Evolutionary conservation across 2,888 invertebrate species (phyloP), one percentile per base, ranked within the genome.

Genomic region (Microchrysa polita): DNA sequence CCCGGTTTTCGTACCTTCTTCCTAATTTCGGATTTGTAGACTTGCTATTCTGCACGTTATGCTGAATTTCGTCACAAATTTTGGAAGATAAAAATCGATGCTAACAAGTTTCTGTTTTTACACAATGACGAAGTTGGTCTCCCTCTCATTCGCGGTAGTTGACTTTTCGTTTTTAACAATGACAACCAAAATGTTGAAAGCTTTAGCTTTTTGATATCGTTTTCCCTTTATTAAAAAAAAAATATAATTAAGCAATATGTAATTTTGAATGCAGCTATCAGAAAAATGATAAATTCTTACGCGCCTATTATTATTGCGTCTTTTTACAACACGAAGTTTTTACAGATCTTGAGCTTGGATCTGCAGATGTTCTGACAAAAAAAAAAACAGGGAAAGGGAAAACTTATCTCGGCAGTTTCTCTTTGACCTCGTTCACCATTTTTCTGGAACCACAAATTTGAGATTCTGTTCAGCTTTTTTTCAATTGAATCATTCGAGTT

Each of bases 61-160:
- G 34, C 16, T 48, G 48, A 65, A 20, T 65, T 48, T 44, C 20
- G 1, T 65, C 48, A 20, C 14, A 44, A 44, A 22, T 65, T 65
- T 48, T 65, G 48, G 16, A 22, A 57, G 69, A 55, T 55, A 69
- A 69, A n/a, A 69, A 69, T 69, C 69, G 55, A 69, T 69, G 69
- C 22, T 40, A 57, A 69, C 40, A 69, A 69, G 55, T 69, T 69
- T 69, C 69, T 55, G 55, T 69, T 69, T 53, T 69, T 20, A 69
- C 69, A 57, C 65, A 65, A 65, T 44, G 65, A 44, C 48, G 65
- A 7, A 65, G 20, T 65, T 5, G 12, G 40, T n/a, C 5, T 34
- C 65, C 48, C 42, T 7, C 16, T 1, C 16, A 16, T n/a, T 40
- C 10, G 9, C 34, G 40, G 42, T 16, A 12, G 10, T 23, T 12